Conservation (phyloP, 2,113 vertebrate species). For the Hyla sarda region DNA sequence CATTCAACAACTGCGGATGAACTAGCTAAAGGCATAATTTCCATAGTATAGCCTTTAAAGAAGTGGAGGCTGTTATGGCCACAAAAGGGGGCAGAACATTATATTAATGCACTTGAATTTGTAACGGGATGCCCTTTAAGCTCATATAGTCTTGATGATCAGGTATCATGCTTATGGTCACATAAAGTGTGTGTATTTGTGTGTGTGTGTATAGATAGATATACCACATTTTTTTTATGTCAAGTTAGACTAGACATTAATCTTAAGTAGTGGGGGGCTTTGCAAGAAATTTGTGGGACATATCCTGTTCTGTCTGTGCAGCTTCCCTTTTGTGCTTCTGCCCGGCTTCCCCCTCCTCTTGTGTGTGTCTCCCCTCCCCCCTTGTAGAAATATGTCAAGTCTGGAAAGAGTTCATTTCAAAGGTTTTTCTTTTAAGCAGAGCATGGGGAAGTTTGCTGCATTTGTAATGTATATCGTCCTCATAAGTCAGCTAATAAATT, state of each 20-base stretch:
- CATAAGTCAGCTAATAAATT: constrained; percentile 56
- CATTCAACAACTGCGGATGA: no score
- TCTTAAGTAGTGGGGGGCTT: neutral
- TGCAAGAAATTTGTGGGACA: constrained; percentile 38
- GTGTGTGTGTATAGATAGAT: no score
- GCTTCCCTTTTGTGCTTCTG: constrained; percentile 51
- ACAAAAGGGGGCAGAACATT: no score
- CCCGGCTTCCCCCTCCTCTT: constrained; percentile 5
- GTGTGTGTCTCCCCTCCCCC: neutral
- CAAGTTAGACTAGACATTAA: constrained; percentile 3
- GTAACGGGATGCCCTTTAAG: no score
- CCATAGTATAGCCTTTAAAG: no score
- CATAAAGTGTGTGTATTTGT: no score
- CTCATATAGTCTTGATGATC: no score
- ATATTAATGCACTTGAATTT: no score
- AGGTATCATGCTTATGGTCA: no score
- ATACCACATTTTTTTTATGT: no score
- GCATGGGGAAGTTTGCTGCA: constrained; percentile 7
- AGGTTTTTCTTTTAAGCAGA: constrained; percentile 46
- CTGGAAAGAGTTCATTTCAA: constrained; percentile 54
- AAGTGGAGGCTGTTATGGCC: no score
- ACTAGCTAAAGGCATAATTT: no score
- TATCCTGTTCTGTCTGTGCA: constrained; percentile 54
- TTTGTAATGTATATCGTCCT: constrained; percentile 49
- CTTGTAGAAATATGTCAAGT: constrained; percentile 50